phyloP scores from a whole-genome alignment of 2,888 invertebrate species.

The Synergus japonicus region DNA sequence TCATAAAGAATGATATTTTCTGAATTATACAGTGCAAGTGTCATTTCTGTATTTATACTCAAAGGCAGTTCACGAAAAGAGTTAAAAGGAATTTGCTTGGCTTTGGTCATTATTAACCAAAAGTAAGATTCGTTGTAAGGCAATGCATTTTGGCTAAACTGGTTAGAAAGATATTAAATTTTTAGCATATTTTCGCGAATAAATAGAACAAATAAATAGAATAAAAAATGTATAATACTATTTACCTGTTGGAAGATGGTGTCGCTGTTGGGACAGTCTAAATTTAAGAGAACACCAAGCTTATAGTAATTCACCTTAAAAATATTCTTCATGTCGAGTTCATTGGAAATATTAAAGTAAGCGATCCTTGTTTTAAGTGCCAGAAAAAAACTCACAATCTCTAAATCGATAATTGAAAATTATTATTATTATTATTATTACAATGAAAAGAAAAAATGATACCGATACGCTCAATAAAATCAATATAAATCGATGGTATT shows the following conservation, averaged over 20 bases:
- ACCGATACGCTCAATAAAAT: neutral
- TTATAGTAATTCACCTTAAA: constrained; percentile 64
- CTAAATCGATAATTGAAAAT: constrained; percentile 44
- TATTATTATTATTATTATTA: constrained; percentile 14
- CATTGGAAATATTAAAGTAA: constrained; percentile 56
- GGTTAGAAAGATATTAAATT: neutral
- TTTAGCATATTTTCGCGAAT: neutral
- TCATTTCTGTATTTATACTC: constrained; percentile 66
- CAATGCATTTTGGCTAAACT: constrained; percentile 57
- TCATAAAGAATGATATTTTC: constrained; percentile 63
- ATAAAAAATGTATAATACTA: neutral
- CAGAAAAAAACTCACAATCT: constrained; percentile 49
- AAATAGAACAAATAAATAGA: neutral
- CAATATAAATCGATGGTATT: neutral
- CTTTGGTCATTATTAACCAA: constrained; percentile 62
- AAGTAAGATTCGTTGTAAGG: constrained; percentile 68
- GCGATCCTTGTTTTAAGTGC: constrained; percentile 48
- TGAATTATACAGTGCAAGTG: constrained; percentile 53
- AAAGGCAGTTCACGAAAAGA: constrained; percentile 59
- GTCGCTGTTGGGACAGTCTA: constrained; percentile 61
- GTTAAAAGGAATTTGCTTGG: constrained; percentile 51
- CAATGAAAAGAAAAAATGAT: neutral
- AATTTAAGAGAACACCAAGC: constrained; percentile 62
- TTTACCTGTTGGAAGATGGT: constrained; percentile 61
- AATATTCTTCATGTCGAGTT: constrained; percentile 55